Evolutionary conservation across 2,888 invertebrate species (phyloP).

Genomic region (Hartigia nigra): DNA sequence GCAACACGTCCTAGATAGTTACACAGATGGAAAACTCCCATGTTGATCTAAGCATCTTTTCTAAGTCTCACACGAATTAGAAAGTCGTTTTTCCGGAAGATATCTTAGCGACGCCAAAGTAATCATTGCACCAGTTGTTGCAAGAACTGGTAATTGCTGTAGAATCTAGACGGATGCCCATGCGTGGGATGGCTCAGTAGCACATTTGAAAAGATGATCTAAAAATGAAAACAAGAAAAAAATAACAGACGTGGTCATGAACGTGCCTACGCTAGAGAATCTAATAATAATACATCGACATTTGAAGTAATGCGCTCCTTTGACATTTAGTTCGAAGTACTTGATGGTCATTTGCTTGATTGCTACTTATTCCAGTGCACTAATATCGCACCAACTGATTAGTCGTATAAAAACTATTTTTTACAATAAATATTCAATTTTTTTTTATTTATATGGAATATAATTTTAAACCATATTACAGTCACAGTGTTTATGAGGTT

Average conservation of each 20-base stretch:
- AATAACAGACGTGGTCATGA: slow-evolving; percentile 46
- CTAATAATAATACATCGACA: slow-evolving; percentile 57
- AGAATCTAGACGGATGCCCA: background rate
- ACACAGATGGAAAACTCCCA: background rate
- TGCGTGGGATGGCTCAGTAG: background rate
- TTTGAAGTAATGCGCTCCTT: slow-evolving; percentile 48
- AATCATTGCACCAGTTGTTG: background rate
- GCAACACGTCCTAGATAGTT: background rate
- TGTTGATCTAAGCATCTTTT: background rate
- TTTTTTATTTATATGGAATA: background rate
- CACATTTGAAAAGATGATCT: slow-evolving; percentile 14
- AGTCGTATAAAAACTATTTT: background rate
- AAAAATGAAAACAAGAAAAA: slow-evolving; percentile 22
- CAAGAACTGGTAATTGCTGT: background rate
- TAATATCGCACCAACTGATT: background rate
- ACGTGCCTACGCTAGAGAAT: slow-evolving; percentile 37
- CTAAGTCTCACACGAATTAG: background rate
- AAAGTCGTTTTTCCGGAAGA: background rate
- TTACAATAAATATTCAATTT: background rate
- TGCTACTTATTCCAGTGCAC: background rate
- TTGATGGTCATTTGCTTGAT: slow-evolving; percentile 1
- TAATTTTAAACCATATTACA: background rate
- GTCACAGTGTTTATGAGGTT: background rate
- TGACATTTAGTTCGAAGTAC: slow-evolving; percentile 49
- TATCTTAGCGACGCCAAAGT: background rate